Percentiles rank a stretch among this genome's conserved stretches.
phyloP scores from a whole-genome alignment of 2,888 invertebrate genomes.

The Amphimallon solstitiale region DNA sequence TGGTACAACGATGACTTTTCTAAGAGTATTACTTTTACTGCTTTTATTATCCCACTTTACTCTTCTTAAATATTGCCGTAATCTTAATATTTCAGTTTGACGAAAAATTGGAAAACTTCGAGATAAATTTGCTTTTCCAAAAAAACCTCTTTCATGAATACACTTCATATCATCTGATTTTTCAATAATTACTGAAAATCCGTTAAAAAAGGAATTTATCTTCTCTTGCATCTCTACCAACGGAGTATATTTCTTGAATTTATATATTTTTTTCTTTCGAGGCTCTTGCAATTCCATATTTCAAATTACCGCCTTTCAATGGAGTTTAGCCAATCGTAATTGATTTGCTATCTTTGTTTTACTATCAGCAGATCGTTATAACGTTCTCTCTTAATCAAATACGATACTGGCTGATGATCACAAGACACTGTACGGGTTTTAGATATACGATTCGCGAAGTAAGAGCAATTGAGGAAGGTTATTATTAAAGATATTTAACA shows the following conservation, averaged over 20 bases:
- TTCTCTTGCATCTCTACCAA: neutral
- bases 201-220: constrained; percentile 66
- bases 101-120: constrained; percentile 56
- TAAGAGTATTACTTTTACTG: constrained; percentile 48
- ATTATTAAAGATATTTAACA: constrained; percentile 28
- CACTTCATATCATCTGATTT: constrained; percentile 69
- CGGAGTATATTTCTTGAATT: constrained; percentile 9
- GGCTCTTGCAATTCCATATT: constrained; percentile 66
- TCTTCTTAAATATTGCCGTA: constrained; percentile 71
- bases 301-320: constrained; percentile 51
- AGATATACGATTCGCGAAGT: constrained; percentile 31
- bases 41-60: constrained; percentile 59
- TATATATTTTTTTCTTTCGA: constrained; percentile 60
- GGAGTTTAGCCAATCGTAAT: neutral
- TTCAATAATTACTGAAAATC: constrained; percentile 72
- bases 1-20: constrained; percentile 70
- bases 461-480: constrained; percentile 17
- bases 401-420: constrained; percentile 42
- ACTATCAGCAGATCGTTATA: neutral
- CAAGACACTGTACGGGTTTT: constrained; percentile 43
- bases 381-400: constrained; percentile 6
- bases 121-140: constrained; percentile 74
- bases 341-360: constrained; percentile 1
- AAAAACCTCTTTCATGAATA: constrained; percentile 77
- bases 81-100: constrained; percentile 66